These are phyloP conservation scores for Opisthocomus hoazin DNA, from an alignment of 2,113 vertebrate species.

Conservation along the genomic window DNA sequence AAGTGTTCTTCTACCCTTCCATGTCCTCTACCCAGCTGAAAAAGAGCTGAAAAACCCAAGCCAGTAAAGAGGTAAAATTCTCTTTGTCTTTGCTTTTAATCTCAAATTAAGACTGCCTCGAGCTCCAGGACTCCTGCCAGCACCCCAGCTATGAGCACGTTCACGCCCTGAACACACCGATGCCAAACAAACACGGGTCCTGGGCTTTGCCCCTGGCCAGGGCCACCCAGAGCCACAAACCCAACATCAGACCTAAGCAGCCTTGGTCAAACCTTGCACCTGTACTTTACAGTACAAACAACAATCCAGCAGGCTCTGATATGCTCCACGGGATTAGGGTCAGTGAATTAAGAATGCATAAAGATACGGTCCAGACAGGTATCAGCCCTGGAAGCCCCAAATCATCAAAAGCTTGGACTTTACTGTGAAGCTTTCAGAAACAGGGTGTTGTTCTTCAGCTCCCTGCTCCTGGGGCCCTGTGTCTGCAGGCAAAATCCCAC, in stretches of 20 bases:
- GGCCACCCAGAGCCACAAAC: background rate
- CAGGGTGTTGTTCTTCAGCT: background rate
- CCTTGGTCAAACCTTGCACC: background rate
- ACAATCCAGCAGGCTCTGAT: fast-evolving
- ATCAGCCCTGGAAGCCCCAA: background rate
- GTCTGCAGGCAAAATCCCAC: background rate
- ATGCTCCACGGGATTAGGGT: background rate
- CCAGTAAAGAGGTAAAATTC: background rate
- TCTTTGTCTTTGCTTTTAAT: background rate
- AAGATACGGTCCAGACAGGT: background rate
- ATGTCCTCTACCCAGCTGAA: background rate
- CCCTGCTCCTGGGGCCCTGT: background rate
- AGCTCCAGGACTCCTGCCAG: background rate
- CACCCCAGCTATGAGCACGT: background rate
- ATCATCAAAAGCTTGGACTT: background rate
- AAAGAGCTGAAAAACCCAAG: background rate
- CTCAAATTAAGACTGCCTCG: background rate
- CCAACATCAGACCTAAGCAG: background rate
- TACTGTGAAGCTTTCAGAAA: background rate
- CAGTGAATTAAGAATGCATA: background rate
- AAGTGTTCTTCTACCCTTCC: background rate
- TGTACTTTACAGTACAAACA: background rate
- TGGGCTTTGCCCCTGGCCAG: background rate
- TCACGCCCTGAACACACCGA: background rate
- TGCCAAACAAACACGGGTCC: fast-evolving